Evolutionary conservation across 2,113 vertebrate genomes (phyloP), one percentile per base, ranked within the genome.

Genomic region (Hyla sarda): DNA sequence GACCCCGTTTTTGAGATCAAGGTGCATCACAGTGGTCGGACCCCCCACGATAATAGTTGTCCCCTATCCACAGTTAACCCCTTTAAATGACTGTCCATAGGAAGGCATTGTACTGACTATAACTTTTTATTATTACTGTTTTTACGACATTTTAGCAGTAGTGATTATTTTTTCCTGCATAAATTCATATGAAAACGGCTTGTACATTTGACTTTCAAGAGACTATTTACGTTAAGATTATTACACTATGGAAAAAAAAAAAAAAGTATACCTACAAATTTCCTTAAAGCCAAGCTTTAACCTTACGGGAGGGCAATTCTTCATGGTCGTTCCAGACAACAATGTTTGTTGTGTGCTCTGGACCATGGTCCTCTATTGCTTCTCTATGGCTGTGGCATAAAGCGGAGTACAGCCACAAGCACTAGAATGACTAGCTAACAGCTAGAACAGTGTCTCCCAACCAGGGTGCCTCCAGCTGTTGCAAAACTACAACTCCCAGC

Each of bases 181-280:
- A 17, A 16, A 7, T 3, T 67, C 17, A 30, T 7, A 67, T 17
- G 16, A 67, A 67, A 17, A 32, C 17, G 25, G 19, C 19, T 56
- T 56, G 5, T 7, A 56, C 19, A 23, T 56, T 5, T 30, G 62
- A 32, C 28, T 30, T 32, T 67, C 16, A 67, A 8, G 30, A 67
- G 28, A 67, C 12, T 32, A 32, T 32, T 67, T 32, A 67, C 32
- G 13, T 32, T 67, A 30, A 13, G 62, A 67, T 67, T 67, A 67
- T 67, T 32, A 32, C 62, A 67, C 62, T 17, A 67, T 67, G 62
- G 62, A 67, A 67, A 67, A 58, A 65, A 65, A n/a, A n/a, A n/a
- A 65, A 58, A 58, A 32, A 32, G 62, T 67, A 17, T 67, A 67
- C 11, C 62, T 32, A 19, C 62, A 67, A 17, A 67, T 67, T 30